A percentile compares a stretch with the other conserved stretches of the same genome.
Evolutionary conservation across 2,113 vertebrate genomes (phyloP).

Genomic region (Zosterops hypoxanthus): DNA sequence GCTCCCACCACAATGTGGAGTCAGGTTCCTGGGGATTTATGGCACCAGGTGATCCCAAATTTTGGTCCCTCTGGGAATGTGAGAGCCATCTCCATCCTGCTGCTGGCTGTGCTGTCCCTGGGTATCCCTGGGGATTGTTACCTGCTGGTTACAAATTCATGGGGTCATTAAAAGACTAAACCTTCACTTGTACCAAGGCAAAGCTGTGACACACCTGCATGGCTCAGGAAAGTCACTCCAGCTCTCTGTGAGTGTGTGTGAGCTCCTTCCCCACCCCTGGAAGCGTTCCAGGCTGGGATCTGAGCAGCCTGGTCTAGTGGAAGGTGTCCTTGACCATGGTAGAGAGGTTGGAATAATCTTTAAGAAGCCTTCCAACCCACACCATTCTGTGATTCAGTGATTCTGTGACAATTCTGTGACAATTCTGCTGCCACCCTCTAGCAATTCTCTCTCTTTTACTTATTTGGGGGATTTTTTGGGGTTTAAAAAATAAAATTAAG

Average conservation of each 20-base stretch:
- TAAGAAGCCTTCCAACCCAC: not conserved
- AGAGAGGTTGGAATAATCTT: not conserved
- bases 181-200: not conserved
- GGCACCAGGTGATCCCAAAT: not conserved
- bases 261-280: not conserved
- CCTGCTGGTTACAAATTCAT: not conserved
- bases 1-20: not conserved
- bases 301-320: not conserved
- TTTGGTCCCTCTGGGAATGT: not conserved
- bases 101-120: not conserved
- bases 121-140: not conserved
- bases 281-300: not conserved
- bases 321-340: not conserved
- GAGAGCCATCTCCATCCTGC: not conserved
- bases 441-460: not conserved
- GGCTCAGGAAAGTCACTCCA: not conserved
- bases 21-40: not conserved
- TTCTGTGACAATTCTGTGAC: not conserved
- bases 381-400: not conserved
- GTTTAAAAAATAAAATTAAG: not conserved
- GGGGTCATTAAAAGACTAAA: not conserved
- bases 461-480: fast-evolving
- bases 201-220: not conserved
- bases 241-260: not conserved
- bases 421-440: not conserved